Evolutionary conservation across 35 echinoderm and acorn worm species (phyloP), one percentile per base, ranked within the genome.

Genomic region (Nesometra sesokonis): DNA sequence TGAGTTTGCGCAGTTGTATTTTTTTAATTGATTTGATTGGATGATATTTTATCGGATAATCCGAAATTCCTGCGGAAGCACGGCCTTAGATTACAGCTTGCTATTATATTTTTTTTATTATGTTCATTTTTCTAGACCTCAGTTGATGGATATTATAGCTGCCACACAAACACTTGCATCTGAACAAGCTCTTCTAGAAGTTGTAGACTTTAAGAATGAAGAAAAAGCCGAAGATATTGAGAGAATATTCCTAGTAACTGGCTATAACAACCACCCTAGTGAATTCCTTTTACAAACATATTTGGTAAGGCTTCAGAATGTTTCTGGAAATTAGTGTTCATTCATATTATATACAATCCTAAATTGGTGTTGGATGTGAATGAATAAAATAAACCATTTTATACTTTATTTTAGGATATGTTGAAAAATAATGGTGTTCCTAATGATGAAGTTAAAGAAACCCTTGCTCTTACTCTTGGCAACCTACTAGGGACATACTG

Each of bases 161-260:
- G 92, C 94, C 30, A 87, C 94, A 31, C 94, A 97, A 89, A 97
- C 94, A 13, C 57, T 33, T 32, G 88, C 91, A 89, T 89, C 94
- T 11, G 93, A 86, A 86, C 88, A 93, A 79, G 91, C 86, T 17
- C 89, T 87, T 17, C 39, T 93, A 87, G 89, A 91, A 32, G 37
- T 97, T 4, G 32, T 97, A 17, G 89, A 93, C 29, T 97, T 97
- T 67, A 84, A 78, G 0, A 81, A 87, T 35, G 89, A 83, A 35
- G 91, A 91, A 36, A 15, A 32, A 5, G 82, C 47, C 9, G 91
- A 93, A 37, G 90, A 76, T 29, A 46, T 97, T 33, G 94, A 97
- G 87, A 88, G 92, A 47, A 91, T 97, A 82, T 77, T 97, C 34
- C 86, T 97, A 23, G 87, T 88, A 3, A 86, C 87, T 43, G 91